Evolutionary conservation across 2,888 invertebrate genomes (phyloP).

Genomic region (Formica aserva): DNA sequence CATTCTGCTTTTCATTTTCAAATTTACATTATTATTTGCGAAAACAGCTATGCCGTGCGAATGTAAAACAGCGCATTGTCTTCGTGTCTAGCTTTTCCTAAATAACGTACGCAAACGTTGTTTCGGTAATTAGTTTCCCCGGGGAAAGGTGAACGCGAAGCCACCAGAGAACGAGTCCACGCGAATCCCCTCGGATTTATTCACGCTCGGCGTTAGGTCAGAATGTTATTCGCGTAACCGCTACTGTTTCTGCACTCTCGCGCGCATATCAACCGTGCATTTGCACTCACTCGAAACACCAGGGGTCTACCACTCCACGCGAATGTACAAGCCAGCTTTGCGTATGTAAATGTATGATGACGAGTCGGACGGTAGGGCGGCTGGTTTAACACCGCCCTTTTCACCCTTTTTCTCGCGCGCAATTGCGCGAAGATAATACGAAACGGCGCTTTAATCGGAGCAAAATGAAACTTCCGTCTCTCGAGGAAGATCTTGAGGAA

Average conservation of each 20-base stretch:
- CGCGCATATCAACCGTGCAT: constrained; percentile 47
- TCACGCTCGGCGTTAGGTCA: constrained; percentile 38
- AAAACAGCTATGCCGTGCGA: background rate
- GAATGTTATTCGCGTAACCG: constrained; percentile 52
- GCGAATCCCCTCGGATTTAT: constrained; percentile 44
- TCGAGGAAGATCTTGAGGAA: constrained; percentile 20
- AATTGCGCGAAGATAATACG: constrained; percentile 27
- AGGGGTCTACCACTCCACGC: background rate
- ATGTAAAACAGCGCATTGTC: constrained; percentile 17
- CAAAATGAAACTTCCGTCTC: constrained; percentile 10
- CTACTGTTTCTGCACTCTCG: constrained; percentile 39
- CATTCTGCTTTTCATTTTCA: background rate
- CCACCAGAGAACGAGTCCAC: constrained; percentile 2
- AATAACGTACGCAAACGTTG: constrained; percentile 42
- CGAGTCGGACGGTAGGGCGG: constrained; percentile 35
- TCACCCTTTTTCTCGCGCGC: background rate
- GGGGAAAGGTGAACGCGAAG: constrained; percentile 9
- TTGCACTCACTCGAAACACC: constrained; percentile 52
- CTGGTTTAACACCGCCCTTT: constrained; percentile 2
- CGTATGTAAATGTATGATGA: constrained; percentile 61
- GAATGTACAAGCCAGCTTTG: constrained; percentile 52
- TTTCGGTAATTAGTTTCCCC: constrained; percentile 44
- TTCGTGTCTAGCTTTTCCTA: constrained; percentile 4
- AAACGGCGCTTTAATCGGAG: constrained; percentile 40
- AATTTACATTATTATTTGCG: background rate